Evolutionary conservation across 2,888 invertebrate species (phyloP).

Genomic region (Dicyrtoma fusca): DNA sequence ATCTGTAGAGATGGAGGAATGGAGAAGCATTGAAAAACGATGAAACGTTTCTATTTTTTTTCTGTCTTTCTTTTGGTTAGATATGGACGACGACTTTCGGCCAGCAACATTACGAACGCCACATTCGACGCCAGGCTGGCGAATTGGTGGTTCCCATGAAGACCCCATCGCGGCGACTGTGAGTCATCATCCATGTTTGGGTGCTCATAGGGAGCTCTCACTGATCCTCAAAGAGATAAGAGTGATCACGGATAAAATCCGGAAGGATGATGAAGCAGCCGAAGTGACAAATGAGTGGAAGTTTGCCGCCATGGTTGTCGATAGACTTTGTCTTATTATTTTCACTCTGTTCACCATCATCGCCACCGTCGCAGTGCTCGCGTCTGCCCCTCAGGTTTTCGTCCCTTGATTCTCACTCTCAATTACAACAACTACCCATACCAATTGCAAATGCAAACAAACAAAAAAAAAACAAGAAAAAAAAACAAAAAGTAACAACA

Average conservation of each 20-base stretch:
- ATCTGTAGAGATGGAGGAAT: no score
- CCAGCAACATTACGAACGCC: slow-evolving; percentile 70
- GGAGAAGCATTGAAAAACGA: no score
- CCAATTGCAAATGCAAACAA: slow-evolving; percentile 5
- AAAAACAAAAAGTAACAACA: slow-evolving; percentile 7
- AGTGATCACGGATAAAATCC: slow-evolving; percentile 90
- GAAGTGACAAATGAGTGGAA: slow-evolving; percentile 98
- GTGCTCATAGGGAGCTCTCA: slow-evolving; percentile 91
- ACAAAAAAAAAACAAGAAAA: slow-evolving; percentile 22
- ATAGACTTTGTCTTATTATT: slow-evolving; percentile 99
- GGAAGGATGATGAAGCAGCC: slow-evolving; percentile 91
- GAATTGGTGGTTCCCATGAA: slow-evolving; percentile 66
- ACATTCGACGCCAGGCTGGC: slow-evolving; percentile 61
- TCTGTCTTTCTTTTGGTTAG: slow-evolving; percentile 59
- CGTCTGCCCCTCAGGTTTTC: slow-evolving; percentile 81
- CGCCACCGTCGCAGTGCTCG: slow-evolving; percentile 94
- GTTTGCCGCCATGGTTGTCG: slow-evolving; percentile 96
- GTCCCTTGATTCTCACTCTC: slow-evolving; percentile 42
- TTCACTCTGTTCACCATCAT: slow-evolving; percentile 98
- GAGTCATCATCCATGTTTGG: slow-evolving; percentile 70
- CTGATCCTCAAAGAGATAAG: slow-evolving; percentile 89
- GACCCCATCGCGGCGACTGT: slow-evolving; percentile 66
- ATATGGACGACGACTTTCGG: slow-evolving; percentile 95
- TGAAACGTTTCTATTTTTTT: no score
- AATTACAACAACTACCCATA: slow-evolving; percentile 19